Percentiles rank a stretch among this genome's conserved stretches.
Conservation (phyloP, 2,797 vertebrate genomes). For the Acanthis flammea region DNA sequence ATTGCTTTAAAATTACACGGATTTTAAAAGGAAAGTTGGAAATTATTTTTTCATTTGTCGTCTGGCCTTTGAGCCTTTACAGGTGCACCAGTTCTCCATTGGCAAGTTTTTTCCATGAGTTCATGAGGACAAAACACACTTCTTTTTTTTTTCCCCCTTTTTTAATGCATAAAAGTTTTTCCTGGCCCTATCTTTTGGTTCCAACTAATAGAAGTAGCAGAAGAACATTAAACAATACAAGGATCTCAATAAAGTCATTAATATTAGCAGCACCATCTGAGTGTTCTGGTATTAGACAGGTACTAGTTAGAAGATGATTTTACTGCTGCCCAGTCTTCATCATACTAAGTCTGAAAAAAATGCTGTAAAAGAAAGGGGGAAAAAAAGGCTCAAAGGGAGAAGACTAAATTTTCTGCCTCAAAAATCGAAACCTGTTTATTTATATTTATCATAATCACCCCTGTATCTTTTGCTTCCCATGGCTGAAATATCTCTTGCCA, state of each 20-base stretch:
- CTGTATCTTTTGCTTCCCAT: neutral
- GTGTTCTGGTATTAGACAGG: neutral
- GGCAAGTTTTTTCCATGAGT: constrained; percentile 18
- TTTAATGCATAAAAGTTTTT: neutral
- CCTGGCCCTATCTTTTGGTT: neutral
- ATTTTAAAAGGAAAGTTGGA: constrained; percentile 5
- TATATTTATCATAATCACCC: neutral
- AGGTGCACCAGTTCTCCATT: constrained; percentile 1
- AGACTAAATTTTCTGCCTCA: neutral
- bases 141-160: neutral
- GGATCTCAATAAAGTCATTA: neutral
- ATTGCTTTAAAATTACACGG: neutral
- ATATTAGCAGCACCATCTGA: neutral
- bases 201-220: neutral
- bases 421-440: neutral
- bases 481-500: neutral
- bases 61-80: constrained; percentile 36
- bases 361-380: rapidly evolving
- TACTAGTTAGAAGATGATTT: neutral
- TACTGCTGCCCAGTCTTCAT: neutral
- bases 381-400: neutral
- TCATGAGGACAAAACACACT: neutral
- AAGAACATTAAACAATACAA: neutral
- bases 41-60: neutral
- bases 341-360: neutral